Conservation (phyloP, 1,140 invertebrate genomes). For the Mercenaria mercenaria region DNA sequence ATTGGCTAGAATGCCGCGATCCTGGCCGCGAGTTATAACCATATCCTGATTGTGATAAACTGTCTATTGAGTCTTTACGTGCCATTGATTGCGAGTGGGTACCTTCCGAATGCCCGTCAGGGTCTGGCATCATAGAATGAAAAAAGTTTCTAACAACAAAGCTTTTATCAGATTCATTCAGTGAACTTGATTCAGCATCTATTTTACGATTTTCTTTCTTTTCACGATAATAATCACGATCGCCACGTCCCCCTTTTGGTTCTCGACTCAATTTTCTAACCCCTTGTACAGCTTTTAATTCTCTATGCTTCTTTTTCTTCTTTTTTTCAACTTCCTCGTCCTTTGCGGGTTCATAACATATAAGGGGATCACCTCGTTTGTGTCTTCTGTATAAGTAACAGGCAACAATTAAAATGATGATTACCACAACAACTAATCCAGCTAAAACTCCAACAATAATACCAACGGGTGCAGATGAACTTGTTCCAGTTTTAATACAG, state of each 20-base stretch:
- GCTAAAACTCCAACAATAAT: slow-evolving; percentile 39
- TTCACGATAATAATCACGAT: slow-evolving; percentile 54
- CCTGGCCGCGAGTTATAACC: slow-evolving; percentile 45
- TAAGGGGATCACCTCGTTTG: slow-evolving; percentile 2
- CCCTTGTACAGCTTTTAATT: background rate
- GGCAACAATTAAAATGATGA: slow-evolving; percentile 19
- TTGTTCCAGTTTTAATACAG: background rate
- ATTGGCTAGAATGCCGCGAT: slow-evolving; percentile 59
- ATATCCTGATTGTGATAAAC: slow-evolving; percentile 60
- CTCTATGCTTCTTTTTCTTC: background rate
- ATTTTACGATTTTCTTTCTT: slow-evolving; percentile 57
- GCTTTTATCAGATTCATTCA: slow-evolving; percentile 71
- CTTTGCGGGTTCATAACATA: slow-evolving; percentile 31
- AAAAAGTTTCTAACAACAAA: slow-evolving; percentile 68
- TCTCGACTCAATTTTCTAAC: background rate
- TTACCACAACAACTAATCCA: slow-evolving; percentile 30
- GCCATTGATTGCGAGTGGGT: slow-evolving; percentile 66
- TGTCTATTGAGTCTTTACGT: slow-evolving; percentile 49
- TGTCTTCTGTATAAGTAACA: slow-evolving; percentile 16
- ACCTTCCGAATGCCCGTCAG: slow-evolving; percentile 36
- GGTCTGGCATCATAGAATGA: slow-evolving; percentile 65
- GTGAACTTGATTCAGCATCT: slow-evolving; percentile 60
- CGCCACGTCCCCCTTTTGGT: slow-evolving; percentile 27
- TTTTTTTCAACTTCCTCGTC: background rate
- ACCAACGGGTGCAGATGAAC: background rate